These are phyloP conservation scores for Bostrychus sinensis DNA, from an alignment of 2,113 vertebrate genomes.

Conservation along the genomic window DNA sequence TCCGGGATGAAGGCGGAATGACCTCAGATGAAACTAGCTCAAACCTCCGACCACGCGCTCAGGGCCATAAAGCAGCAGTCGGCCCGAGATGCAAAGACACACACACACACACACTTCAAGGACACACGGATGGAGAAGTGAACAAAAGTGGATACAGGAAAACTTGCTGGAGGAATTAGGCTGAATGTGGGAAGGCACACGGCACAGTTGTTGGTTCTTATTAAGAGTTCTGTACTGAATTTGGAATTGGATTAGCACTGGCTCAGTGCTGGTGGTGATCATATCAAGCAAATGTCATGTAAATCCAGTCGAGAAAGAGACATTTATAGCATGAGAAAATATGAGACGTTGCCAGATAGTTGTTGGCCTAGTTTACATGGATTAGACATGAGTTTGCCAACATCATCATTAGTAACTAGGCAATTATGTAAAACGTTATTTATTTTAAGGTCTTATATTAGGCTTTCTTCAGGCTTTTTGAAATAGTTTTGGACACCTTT, in stretches of 20 bases:
- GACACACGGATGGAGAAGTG: constrained; percentile 29
- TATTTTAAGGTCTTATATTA: no score
- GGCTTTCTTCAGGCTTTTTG: no score
- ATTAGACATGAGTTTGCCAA: background rate
- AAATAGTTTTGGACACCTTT: no score
- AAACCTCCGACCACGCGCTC: constrained; percentile 37
- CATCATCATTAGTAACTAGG: background rate
- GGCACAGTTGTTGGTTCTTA: constrained; percentile 16
- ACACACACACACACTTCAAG: constrained; percentile 52
- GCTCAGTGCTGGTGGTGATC: background rate
- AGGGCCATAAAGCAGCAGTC: constrained; percentile 36
- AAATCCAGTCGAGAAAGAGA: background rate
- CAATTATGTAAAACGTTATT: no score
- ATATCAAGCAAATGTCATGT: background rate
- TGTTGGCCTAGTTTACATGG: background rate
- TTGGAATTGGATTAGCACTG: background rate
- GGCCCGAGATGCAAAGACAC: constrained; percentile 15
- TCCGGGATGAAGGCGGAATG: constrained; percentile 43
- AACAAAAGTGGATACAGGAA: constrained; percentile 12
- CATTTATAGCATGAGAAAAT: background rate
- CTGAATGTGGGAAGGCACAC: constrained; percentile 6
- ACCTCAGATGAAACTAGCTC: constrained; percentile 56
- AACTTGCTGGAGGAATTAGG: constrained; percentile 21
- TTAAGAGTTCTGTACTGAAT: background rate
- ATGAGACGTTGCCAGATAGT: background rate